A percentile compares a stretch with the other conserved stretches of the same genome.
phyloP scores from a whole-genome alignment of 2,888 invertebrate species.

The Blera fallax region DNA sequence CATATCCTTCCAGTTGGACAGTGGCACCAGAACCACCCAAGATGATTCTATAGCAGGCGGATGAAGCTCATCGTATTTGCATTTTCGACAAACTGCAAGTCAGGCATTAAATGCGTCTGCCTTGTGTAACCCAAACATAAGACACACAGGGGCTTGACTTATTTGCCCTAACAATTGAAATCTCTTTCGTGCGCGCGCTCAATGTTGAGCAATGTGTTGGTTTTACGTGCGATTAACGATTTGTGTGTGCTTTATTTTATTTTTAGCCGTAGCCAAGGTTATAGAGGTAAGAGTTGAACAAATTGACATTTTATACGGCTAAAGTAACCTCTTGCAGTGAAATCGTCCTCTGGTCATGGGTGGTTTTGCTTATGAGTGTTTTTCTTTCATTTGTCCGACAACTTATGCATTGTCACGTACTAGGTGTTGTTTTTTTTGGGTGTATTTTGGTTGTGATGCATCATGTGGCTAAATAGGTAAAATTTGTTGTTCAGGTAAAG shows the following conservation, averaged over 20 bases:
- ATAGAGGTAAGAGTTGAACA: conserved; percentile 7
- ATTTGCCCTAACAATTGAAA: background rate
- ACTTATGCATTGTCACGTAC: conserved; percentile 18
- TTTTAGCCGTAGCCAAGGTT: conserved; percentile 27
- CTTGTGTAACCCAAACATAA: too few species aligned
- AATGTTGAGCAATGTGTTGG: conserved; percentile 7
- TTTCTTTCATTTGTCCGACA: background rate
- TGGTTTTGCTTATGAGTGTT: background rate
- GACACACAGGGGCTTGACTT: background rate
- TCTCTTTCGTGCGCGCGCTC: background rate
- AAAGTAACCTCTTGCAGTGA: background rate
- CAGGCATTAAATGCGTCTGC: background rate
- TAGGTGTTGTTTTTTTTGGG: background rate
- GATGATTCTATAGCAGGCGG: background rate
- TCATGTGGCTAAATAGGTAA: background rate
- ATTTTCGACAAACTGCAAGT: background rate
- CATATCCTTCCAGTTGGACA: background rate
- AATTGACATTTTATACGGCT: conserved; percentile 13
- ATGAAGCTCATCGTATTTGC: background rate
- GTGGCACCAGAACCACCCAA: background rate
- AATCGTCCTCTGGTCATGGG: conserved; percentile 7
- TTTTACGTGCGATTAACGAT: conserved; percentile 26
- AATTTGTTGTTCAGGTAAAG: background rate
- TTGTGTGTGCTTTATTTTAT: conserved; percentile 14
- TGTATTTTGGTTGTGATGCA: conserved; percentile 5